phyloP scores from a whole-genome alignment of 2,113 vertebrate genomes.

The Melospiza georgiana region DNA sequence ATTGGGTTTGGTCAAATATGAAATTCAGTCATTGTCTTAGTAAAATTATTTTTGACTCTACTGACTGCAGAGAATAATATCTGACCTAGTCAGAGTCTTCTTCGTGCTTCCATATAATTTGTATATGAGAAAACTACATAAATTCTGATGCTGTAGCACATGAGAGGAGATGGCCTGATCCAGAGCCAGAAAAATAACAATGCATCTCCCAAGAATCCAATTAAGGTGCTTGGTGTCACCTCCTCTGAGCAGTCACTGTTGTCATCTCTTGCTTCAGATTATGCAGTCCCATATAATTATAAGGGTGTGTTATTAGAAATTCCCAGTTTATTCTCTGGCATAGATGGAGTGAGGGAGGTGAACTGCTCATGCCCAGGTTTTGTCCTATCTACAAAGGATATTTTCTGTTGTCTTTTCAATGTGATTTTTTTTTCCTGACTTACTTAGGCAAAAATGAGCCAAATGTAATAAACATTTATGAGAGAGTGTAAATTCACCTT shows the following conservation, averaged over 20 bases:
- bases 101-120: neutral
- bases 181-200: neutral
- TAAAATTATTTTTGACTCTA: neutral
- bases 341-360: neutral
- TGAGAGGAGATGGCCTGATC: neutral
- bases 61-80: neutral
- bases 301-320: neutral
- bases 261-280: neutral
- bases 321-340: neutral
- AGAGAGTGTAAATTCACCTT: neutral
- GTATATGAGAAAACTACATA: neutral
- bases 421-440: neutral
- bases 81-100: neutral
- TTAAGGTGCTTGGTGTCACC: neutral
- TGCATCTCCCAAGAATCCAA: neutral
- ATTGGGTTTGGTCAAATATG: neutral
- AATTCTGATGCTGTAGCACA: rapidly evolving
- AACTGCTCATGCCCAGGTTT: neutral
- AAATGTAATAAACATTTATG: neutral
- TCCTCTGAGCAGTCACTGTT: neutral
- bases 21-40: neutral
- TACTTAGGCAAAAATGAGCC: neutral
- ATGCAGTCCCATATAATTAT: neutral
- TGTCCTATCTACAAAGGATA: neutral
- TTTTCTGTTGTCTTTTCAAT: neutral